Evolutionary conservation across 53 echinoderm and acorn worm species (phyloP).

Genomic region (Pentamera pediparva): DNA sequence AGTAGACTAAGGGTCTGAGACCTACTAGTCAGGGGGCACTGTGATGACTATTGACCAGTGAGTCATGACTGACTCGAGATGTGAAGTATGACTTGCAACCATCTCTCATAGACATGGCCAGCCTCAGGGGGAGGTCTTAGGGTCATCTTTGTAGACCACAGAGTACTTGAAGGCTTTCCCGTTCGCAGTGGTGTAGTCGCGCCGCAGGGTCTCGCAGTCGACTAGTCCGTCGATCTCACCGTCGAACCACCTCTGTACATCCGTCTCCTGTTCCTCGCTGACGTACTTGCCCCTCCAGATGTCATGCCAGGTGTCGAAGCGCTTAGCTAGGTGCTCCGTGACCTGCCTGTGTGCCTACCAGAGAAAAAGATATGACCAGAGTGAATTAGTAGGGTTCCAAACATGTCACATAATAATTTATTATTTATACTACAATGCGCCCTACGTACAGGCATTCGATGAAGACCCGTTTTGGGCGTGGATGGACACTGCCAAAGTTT

Average conservation of each 20-base stretch:
- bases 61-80: no score
- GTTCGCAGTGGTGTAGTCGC: constrained; percentile 56
- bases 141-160: constrained; percentile 48
- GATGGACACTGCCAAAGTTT: no score
- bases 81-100: no score
- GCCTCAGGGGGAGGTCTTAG: neutral
- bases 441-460: neutral
- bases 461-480: no score
- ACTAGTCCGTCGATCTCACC: constrained; percentile 71
- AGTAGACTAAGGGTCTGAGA: no score
- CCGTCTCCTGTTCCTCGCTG: constrained; percentile 55
- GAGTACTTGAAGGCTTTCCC: constrained; percentile 70
- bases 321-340: constrained; percentile 57
- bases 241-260: constrained; percentile 82
- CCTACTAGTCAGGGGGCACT: no score
- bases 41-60: no score
- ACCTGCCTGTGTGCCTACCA: constrained; percentile 79
- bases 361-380: neutral
- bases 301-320: constrained; percentile 76
- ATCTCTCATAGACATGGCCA: no score
- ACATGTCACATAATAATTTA: no score
- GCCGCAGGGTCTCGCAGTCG: constrained; percentile 62
- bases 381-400: neutral
- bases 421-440: no score
- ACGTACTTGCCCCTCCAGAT: constrained; percentile 67